Evolutionary conservation across 2,113 vertebrate species (phyloP), one percentile per base, ranked within the genome.

Genomic region (Malurus alboscapulatus): DNA sequence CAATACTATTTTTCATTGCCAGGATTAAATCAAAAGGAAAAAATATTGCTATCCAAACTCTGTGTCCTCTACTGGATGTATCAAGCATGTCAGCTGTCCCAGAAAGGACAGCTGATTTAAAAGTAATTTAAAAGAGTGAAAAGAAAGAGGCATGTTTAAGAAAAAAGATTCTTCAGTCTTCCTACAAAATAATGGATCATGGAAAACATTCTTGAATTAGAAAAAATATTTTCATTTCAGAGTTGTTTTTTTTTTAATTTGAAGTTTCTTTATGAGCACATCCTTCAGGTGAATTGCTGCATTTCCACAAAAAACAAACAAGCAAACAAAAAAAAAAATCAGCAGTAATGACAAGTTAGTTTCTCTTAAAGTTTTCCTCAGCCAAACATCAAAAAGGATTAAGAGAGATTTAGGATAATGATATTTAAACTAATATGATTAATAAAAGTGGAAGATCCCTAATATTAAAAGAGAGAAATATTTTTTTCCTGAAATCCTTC

Each of bases 61-160:
- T 88, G 7, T 95, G 93, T 97, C 86, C 92, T 96, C 90, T 93
- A 77, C 74, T 95, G 92, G 54, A 57, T 82, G 14, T 47, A 55
- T 24, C 26, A 82, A 58, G 76, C 89, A 78, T 57, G 86, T 78
- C 74, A 91, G 21, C 67, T 88, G n/a, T 7, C 19, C 4, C 30
- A n/a, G 24, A 36, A 65, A 62, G 18, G 20, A 32, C 4, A 38
- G 38, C 38, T 38, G 38, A 38, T 38, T 11, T 38, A 11, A 38
- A 38, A 38, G 38, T 38, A 38, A 38, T 38, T 38, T 38, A 38
- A 38, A 38, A 38, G 38, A 38, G 38, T 38, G 38, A 76, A 19
- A 84, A 79, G 17, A 55, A 68, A 24, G 29, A 58, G 13, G 3
- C 10, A 44, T 9, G 12, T 67, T 47, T 40, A 57, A 63, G 21